Evolutionary conservation across 2,797 vertebrate species (phyloP).

Genomic region (Hippopotamyrus pictus): DNA sequence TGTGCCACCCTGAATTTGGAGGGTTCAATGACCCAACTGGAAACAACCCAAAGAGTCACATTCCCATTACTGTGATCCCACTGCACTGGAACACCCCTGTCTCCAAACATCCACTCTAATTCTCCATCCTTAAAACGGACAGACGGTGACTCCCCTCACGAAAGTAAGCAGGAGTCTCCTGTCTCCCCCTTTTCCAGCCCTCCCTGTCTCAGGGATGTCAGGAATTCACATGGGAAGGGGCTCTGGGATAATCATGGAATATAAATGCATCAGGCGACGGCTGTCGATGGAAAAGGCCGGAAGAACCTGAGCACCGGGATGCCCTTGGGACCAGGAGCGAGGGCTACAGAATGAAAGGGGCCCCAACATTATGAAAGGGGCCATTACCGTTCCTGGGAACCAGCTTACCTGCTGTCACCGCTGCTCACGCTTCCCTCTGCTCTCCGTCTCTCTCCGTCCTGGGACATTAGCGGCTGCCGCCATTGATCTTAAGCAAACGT

Average conservation of each 20-base stretch:
- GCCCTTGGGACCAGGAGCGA: conserved; percentile 56
- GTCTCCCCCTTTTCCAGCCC: conserved; percentile 34
- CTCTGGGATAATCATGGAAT: conserved; percentile 62
- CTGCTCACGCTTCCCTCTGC: not conserved
- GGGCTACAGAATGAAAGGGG: conserved; percentile 23
- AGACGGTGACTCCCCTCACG: not conserved
- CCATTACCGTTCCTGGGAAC: conserved; percentile 31
- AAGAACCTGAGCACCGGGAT: conserved; percentile 35
- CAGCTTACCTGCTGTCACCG: conserved; percentile 42
- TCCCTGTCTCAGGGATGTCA: conserved; percentile 52
- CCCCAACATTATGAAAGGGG: not conserved
- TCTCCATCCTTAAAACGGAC: conserved; percentile 10
- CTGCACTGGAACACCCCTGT: not conserved
- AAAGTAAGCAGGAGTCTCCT: conserved; percentile 2
- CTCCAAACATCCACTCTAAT: not conserved
- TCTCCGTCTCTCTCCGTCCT: not conserved
- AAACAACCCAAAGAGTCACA: not conserved
- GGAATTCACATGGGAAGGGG: conserved; percentile 44
- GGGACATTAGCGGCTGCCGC: conserved; percentile 8
- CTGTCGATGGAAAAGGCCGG: conserved; percentile 39
- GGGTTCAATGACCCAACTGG: not conserved
- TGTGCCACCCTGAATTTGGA: not conserved
- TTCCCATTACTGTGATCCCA: not conserved
- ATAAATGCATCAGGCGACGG: conserved; percentile 61
- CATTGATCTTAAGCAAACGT: conserved; percentile 12